phyloP scores from a whole-genome alignment of 1,140 invertebrate species.

The Drosophila kanapiae region DNA sequence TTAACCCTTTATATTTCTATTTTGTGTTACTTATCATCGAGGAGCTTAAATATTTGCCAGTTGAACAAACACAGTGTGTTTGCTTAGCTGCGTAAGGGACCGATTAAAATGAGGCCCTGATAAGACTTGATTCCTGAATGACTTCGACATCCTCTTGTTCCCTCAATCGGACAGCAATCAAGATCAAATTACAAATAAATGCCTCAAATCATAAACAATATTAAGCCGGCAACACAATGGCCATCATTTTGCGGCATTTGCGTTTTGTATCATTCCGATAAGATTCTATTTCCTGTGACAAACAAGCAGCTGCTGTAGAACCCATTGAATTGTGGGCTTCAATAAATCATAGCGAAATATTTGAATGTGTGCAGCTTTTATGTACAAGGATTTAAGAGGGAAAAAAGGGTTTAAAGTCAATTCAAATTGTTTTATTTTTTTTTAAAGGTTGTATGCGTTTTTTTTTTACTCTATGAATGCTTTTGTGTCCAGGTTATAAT shows the following conservation, averaged over 20 bases:
- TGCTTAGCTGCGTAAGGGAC: conserved; percentile 53
- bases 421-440: background rate
- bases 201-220: conserved; percentile 42
- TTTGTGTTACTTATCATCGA: conserved; percentile 13
- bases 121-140: conserved; percentile 36
- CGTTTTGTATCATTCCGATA: conserved; percentile 41
- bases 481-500: background rate
- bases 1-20: conserved; percentile 19
- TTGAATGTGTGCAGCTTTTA: background rate
- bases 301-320: conserved; percentile 5
- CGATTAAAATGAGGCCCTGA: conserved; percentile 27
- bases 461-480: background rate
- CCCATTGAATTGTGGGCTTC: background rate
- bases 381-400: too few relatives aligned
- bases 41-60: conserved; percentile 36
- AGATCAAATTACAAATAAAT: conserved; percentile 54
- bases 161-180: conserved; percentile 39
- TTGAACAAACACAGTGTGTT: conserved; percentile 40
- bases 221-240: conserved; percentile 44
- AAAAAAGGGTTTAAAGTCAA: background rate
- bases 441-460: too few relatives aligned
- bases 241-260: conserved; percentile 40
- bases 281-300: conserved; percentile 48
- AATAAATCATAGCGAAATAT: background rate
- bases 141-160: conserved; percentile 4